Evolutionary conservation across 2,113 vertebrate species (phyloP).

Genomic region (Tympanuchus pallidicinctus): DNA sequence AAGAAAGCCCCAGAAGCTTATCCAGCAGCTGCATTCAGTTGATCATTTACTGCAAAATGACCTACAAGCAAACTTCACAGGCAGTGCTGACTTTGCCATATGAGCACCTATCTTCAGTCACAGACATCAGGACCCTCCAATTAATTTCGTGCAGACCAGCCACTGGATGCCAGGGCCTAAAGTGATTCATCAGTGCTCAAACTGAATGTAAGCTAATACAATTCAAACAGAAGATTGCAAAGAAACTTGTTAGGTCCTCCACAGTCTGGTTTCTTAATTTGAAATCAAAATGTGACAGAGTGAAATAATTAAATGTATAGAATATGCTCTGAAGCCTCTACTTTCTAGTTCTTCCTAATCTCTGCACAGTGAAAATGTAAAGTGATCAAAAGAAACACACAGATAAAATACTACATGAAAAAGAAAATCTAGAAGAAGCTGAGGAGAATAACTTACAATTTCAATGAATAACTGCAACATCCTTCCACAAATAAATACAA

Average conservation of each 20-base stretch:
- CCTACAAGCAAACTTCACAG: background rate
- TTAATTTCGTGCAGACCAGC: background rate
- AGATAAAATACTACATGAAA: background rate
- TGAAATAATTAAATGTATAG: background rate
- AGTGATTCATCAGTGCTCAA: background rate
- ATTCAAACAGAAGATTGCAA: background rate
- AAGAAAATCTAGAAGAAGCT: background rate
- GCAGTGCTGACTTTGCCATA: background rate
- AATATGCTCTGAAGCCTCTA: background rate
- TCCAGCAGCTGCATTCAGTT: background rate
- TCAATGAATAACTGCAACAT: background rate
- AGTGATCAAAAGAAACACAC: background rate
- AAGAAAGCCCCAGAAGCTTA: background rate
- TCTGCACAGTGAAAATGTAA: background rate
- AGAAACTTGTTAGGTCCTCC: background rate
- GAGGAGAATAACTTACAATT: background rate
- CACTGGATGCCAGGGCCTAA: background rate
- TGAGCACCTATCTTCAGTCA: background rate
- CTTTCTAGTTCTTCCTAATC: background rate
- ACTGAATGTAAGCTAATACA: background rate
- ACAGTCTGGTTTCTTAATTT: background rate
- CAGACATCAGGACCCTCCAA: background rate
- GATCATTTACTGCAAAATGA: background rate
- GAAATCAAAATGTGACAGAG: background rate
- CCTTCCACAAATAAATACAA: background rate